A percentile compares a stretch with the other conserved stretches of the same genome.
Evolutionary conservation across 2,888 invertebrate species (phyloP).

Genomic region (Azorinus chamasolen): DNA sequence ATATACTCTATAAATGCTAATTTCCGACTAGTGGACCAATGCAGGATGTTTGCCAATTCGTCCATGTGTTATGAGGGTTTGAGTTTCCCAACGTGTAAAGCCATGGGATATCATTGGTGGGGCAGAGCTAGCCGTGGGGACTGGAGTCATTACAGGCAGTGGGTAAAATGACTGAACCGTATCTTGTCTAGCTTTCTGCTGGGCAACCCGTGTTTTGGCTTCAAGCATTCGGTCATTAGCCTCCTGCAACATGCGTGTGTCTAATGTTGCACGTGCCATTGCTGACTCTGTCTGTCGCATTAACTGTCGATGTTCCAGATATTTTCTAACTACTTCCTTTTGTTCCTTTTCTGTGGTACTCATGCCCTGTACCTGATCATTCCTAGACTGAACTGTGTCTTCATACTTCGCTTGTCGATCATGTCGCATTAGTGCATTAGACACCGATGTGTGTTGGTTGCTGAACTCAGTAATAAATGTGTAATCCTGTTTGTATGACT

Average conservation of each 20-base stretch:
- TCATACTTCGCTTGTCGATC: slow-evolving; percentile 81
- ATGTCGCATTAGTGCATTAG: slow-evolving; percentile 84
- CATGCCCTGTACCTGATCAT: slow-evolving; percentile 67
- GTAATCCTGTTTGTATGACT: slow-evolving; percentile 73
- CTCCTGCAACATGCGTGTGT: slow-evolving; percentile 82
- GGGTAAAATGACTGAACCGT: slow-evolving; percentile 78
- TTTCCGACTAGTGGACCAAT: slow-evolving; percentile 50
- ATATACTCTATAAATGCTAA: no score
- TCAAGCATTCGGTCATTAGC: slow-evolving; percentile 82
- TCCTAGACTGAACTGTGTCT: slow-evolving; percentile 67
- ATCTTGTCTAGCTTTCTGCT: slow-evolving; percentile 77
- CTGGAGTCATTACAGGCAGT: slow-evolving; percentile 72
- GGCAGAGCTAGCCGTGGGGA: slow-evolving; percentile 56
- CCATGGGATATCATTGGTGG: slow-evolving; percentile 66
- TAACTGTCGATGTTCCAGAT: slow-evolving; percentile 83
- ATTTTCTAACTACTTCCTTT: slow-evolving; percentile 82
- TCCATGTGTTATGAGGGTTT: slow-evolving; percentile 67
- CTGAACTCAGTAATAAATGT: slow-evolving; percentile 83
- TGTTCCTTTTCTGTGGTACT: slow-evolving; percentile 77
- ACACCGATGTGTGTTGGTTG: slow-evolving; percentile 85
- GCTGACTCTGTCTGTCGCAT: slow-evolving; percentile 84
- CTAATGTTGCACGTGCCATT: slow-evolving; percentile 80
- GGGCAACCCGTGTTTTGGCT: slow-evolving; percentile 80
- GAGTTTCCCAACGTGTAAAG: slow-evolving; percentile 71
- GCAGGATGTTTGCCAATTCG: slow-evolving; percentile 76